A percentile compares a stretch with the other conserved stretches of the same genome.
Conservation (phyloP, 2,888 invertebrate genomes). For the Leptogaster cylindrica region DNA sequence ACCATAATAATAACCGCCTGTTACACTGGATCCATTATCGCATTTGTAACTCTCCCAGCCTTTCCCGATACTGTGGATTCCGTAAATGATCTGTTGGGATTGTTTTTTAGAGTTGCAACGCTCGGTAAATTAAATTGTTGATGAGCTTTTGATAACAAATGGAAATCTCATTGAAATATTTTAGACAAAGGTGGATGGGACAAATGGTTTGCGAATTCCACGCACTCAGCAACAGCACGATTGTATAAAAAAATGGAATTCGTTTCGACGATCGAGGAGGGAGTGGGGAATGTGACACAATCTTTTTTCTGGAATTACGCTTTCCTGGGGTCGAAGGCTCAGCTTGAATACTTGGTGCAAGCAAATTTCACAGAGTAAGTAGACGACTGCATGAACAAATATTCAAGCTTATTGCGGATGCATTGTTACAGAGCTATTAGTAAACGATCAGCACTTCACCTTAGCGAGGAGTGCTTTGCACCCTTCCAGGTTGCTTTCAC, state of each 20-base stretch:
- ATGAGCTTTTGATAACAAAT: not conserved
- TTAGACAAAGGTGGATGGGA: constrained; percentile 79
- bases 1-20: constrained; percentile 84
- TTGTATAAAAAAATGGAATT: constrained; percentile 72
- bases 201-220: constrained; percentile 73
- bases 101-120: constrained; percentile 75
- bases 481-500: constrained; percentile 72
- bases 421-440: constrained; percentile 61
- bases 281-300: constrained; percentile 75
- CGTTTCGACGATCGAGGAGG: constrained; percentile 70
- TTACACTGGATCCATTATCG: constrained; percentile 84
- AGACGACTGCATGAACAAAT: constrained; percentile 48
- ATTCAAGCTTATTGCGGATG: constrained; percentile 44
- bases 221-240: constrained; percentile 68
- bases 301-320: constrained; percentile 82
- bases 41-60: constrained; percentile 79
- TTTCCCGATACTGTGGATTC: constrained; percentile 78
- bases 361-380: constrained; percentile 73
- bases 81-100: constrained; percentile 69
- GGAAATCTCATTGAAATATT: constrained; percentile 42
- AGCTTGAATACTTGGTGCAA: constrained; percentile 74
- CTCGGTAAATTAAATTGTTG: constrained; percentile 65
- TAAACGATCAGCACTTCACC: constrained; percentile 72
- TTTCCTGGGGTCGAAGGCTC: constrained; percentile 75
- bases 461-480: constrained; percentile 77